Percentiles rank a stretch among this genome's conserved stretches.
These are phyloP conservation scores for Entosphenus tridentatus DNA, from an alignment of 2,113 vertebrate species.

Conservation along the genomic window DNA sequence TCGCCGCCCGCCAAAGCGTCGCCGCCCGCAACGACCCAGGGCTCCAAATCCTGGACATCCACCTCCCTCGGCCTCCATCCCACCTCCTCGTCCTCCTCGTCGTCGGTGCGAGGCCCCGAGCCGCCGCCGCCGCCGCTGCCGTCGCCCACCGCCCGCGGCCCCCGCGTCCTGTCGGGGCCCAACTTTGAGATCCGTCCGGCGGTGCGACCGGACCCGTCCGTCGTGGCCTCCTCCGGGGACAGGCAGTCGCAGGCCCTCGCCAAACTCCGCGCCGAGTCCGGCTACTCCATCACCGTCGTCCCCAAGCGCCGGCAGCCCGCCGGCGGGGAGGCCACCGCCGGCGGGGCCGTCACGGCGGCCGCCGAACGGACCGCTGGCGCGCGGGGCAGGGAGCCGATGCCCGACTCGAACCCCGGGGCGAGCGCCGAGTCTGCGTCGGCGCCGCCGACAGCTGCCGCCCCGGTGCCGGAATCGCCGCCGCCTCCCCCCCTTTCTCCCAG, in stretches of 20 bases:
- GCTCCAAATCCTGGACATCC: no score
- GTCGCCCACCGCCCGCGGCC: slow-evolving; percentile 25
- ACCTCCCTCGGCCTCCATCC: no score
- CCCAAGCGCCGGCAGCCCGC: neutral
- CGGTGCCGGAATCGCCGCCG: no score
- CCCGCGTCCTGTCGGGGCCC: slow-evolving; percentile 32
- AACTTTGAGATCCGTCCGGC: slow-evolving; percentile 3
- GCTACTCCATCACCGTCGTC: neutral
- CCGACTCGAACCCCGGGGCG: no score
- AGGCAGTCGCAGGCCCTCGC: neutral
- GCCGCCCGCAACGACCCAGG: slow-evolving; percentile 17
- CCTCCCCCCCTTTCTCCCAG: no score
- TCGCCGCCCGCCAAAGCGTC: neutral
- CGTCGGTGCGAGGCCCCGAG: slow-evolving; percentile 19
- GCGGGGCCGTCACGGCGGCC: no score
- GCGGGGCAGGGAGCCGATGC: no score
- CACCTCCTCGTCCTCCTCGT: slow-evolving; percentile 11
- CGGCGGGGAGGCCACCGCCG: no score
- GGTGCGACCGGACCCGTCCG: neutral
- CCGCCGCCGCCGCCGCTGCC: neutral
- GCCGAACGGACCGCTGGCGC: no score
- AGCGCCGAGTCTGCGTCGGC: no score
- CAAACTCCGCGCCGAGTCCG: neutral
- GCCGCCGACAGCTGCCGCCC: no score
- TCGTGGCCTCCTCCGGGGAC: neutral